Base-by-base conservation (phyloP, 1,140 invertebrate genomes). In the Apis cerana region DNA sequence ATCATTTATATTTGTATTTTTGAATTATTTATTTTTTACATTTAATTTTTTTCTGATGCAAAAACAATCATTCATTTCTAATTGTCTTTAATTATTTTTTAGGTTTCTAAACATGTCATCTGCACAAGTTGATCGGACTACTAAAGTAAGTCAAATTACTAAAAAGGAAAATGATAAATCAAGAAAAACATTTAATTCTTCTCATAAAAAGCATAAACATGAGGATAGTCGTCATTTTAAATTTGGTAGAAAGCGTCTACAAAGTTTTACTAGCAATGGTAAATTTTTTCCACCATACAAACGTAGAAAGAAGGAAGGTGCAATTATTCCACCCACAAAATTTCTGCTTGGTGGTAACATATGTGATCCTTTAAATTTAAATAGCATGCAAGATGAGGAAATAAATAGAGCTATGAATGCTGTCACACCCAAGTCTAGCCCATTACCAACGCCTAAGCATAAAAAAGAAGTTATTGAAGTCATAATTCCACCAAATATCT, bases 301-400 rank as follows among this genome's bases (percentile, higher is more conserved):
- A 88, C 94, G 96, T 72, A 95, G 97, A 62, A 96, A 96, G 85
- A 97, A 97, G 88, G 97, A 97, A 83, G 95, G 95, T 80, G 95
- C 95, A 68, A 96, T 98, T 83, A 93, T 94, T 77, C 96, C 97
- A 56, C 98, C 98, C 0, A 98, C 98, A 5, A 99, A 99, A 93
- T 99, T 99, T 94, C 94, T 99, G 11, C 95, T 99, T 2, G 98
- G 98, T 71, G 98, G 98, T 27, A 99, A 98, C 91, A 99, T 99
- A 86, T 97, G 96, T 85, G 98, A 99, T 95, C 98, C 98, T 0
- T 93, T 99, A 17, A 99, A 99, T 95, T 94, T 99, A 72, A 98
- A 98, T 89, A 98, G 98, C 91, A 95, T 99, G 89, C 97, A 97
- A 92, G 96, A 98, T 94, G 97, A 98, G 92, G 97, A 98, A 91